Evolutionary conservation across 2,113 vertebrate species (phyloP).

Genomic region (Tachycineta bicolor): DNA sequence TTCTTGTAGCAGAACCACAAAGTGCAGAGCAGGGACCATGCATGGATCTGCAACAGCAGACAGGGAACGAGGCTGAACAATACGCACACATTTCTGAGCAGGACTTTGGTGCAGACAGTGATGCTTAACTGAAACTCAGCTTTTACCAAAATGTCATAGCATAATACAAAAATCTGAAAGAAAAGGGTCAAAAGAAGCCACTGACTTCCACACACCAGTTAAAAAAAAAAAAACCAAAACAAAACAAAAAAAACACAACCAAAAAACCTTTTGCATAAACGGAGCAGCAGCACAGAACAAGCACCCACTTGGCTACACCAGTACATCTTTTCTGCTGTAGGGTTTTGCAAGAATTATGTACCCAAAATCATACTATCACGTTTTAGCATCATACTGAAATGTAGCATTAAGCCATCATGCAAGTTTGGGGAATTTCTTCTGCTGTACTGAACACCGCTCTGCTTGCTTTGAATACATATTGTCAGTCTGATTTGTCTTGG

Average conservation of each 20-base stretch:
- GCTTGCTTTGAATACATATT: neutral
- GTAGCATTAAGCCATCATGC: neutral
- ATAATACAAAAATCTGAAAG: neutral
- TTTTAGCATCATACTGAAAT: neutral
- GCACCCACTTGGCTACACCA: conserved; percentile 1
- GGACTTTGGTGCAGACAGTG: conserved; percentile 26
- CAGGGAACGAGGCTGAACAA: conserved; percentile 21
- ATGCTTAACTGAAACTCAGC: conserved; percentile 15
- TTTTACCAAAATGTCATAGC: conserved; percentile 22
- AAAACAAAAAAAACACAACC: neutral
- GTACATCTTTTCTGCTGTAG: neutral
- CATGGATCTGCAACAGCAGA: conserved; percentile 42
- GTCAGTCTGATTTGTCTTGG: conserved; percentile 16
- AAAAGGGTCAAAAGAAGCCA: conserved; percentile 4
- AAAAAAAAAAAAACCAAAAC: neutral
- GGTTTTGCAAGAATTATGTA: neutral
- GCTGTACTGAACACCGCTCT: neutral
- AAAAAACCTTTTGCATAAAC: conserved; percentile 10
- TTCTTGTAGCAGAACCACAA: conserved; percentile 27
- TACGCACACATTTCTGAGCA: neutral
- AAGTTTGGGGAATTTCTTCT: neutral
- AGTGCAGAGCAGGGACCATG: conserved; percentile 26
- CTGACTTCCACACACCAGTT: neutral
- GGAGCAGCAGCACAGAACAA: conserved; percentile 33
- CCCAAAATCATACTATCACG: neutral